These are phyloP conservation scores for Pseudochromis fuscus DNA, from an alignment of 2,797 vertebrate species.

Conservation along the genomic window DNA sequence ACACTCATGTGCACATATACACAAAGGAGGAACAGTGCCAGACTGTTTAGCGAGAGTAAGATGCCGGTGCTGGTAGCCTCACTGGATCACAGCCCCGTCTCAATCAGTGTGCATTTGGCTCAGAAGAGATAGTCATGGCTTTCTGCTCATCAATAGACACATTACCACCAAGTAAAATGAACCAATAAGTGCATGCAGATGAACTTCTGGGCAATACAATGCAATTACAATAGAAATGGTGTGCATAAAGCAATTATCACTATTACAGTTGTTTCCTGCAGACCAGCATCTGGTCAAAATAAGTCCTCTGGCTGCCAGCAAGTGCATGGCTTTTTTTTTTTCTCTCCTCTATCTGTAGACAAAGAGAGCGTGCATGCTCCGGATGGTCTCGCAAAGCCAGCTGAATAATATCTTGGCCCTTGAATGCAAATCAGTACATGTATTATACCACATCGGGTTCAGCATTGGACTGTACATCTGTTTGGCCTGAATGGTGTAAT, in stretches of 20 bases:
- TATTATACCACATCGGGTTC: slow-evolving; percentile 52
- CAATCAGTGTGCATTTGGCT: slow-evolving; percentile 49
- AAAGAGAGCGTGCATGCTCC: slow-evolving; percentile 42
- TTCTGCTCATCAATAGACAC: slow-evolving; percentile 65
- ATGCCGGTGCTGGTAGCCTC: slow-evolving; percentile 30
- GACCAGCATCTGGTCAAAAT: slow-evolving; percentile 57
- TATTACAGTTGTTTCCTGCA: slow-evolving; percentile 50
- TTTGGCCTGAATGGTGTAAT: slow-evolving; percentile 65
- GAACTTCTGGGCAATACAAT: slow-evolving; percentile 49
- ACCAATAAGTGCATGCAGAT: slow-evolving; percentile 61
- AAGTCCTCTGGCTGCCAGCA: slow-evolving; percentile 53
- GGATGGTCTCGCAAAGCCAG: slow-evolving; percentile 41
- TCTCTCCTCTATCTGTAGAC: slow-evolving; percentile 39
- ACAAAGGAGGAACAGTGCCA: neutral
- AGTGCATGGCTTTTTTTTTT: slow-evolving; percentile 44
- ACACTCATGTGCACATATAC: neutral
- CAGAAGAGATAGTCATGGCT: slow-evolving; percentile 66
- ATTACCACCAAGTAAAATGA: slow-evolving; percentile 54
- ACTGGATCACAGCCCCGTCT: slow-evolving; percentile 46
- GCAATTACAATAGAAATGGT: slow-evolving; percentile 55
- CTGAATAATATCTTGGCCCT: slow-evolving; percentile 55
- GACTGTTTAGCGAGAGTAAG: slow-evolving; percentile 30
- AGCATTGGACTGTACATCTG: slow-evolving; percentile 60
- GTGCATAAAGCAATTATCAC: slow-evolving; percentile 59
- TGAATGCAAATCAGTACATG: slow-evolving; percentile 67